Conservation (phyloP, 1,140 invertebrate genomes). For the Acyrthosiphon pisum region DNA sequence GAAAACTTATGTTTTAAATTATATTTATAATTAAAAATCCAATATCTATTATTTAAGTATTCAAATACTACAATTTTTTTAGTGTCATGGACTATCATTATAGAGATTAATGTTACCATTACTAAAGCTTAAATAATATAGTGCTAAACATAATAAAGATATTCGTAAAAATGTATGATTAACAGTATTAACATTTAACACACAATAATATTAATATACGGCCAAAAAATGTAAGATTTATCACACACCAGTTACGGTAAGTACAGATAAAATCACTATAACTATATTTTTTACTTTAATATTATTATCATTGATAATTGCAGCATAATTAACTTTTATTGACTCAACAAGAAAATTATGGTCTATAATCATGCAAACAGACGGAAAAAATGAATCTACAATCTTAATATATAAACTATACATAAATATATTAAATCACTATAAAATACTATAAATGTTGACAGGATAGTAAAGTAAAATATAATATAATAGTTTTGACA, state of each 20-base stretch:
- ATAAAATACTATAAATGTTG: neutral
- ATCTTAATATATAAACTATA: neutral
- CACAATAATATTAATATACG: neutral
- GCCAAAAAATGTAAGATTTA: neutral
- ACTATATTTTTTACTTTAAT: neutral
- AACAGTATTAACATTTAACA: no score
- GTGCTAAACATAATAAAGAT: neutral
- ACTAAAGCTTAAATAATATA: neutral
- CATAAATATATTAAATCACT: neutral
- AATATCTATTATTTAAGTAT: neutral
- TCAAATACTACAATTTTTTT: neutral
- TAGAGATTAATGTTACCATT: neutral
- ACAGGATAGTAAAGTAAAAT: neutral
- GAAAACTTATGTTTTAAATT: neutral
- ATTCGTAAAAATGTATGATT: neutral
- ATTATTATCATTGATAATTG: neutral
- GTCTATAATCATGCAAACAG: neutral
- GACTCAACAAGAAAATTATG: neutral
- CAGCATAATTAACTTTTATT: neutral
- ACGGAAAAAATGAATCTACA: neutral
- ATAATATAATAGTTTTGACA: neutral
- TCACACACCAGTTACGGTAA: neutral
- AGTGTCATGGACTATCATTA: neutral
- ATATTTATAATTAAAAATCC: neutral
- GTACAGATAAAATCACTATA: neutral